Conservation (phyloP, 2,888 invertebrate species). For the Neoscelio sp. region DNA sequence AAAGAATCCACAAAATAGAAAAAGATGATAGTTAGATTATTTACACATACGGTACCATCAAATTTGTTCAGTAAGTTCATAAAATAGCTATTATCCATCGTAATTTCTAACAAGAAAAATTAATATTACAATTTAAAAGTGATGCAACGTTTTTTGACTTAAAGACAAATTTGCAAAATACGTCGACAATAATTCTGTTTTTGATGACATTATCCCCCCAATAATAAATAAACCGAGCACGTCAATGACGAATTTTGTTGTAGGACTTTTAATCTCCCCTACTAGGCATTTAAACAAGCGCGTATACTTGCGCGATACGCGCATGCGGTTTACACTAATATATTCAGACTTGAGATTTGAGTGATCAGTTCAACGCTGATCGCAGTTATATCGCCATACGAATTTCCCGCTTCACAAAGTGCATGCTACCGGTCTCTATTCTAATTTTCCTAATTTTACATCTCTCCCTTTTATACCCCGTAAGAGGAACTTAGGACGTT, state of each 20-base stretch:
- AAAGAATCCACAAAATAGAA: too few species aligned
- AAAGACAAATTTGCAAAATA: too few species aligned
- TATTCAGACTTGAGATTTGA: conserved; percentile 76
- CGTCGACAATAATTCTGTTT: too few species aligned
- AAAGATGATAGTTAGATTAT: too few species aligned
- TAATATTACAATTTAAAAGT: too few species aligned
- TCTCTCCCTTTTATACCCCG: conserved; percentile 4
- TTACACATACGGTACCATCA: too few species aligned
- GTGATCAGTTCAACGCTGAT: conserved; percentile 79
- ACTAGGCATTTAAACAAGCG: conserved; percentile 43
- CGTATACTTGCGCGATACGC: conserved; percentile 41
- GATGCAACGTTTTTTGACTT: too few species aligned
- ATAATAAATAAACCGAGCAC: too few species aligned
- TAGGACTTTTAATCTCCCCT: conserved; percentile 49
- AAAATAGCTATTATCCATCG: too few species aligned
- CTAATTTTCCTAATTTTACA: background rate
- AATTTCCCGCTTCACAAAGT: conserved; percentile 56
- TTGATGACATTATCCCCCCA: too few species aligned
- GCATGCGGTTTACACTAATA: conserved; percentile 70
- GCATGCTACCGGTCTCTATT: conserved; percentile 36
- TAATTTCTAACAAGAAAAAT: too few species aligned
- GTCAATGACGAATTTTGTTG: conserved; percentile 2
- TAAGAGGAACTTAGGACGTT: background rate
- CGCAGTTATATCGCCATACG: conserved; percentile 73
- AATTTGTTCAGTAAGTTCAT: too few species aligned